phyloP scores from a whole-genome alignment of 2,113 vertebrate genomes.

The Chascanopsetta lugubris region DNA sequence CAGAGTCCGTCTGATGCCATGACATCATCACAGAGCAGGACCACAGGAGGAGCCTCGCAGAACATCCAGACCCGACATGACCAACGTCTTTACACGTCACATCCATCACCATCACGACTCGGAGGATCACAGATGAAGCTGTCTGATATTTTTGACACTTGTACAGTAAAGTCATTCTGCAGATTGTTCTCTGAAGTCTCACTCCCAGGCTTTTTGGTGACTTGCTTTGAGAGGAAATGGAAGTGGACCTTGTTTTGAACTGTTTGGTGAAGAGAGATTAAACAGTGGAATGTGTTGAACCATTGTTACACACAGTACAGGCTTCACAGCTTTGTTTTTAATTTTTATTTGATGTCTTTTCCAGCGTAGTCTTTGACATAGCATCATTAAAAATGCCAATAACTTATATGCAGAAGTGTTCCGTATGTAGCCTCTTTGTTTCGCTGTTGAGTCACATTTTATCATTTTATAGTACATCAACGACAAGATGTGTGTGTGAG shows the following conservation, averaged over 20 bases:
- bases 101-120: neutral
- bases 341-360: constrained; percentile 36
- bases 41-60: neutral
- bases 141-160: constrained; percentile 53
- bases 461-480: too few relatives aligned
- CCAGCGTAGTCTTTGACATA: constrained; percentile 61
- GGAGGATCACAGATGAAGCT: constrained; percentile 17
- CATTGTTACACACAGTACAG: constrained; percentile 55
- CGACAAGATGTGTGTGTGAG: too few relatives aligned
- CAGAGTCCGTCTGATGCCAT: too few relatives aligned
- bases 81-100: neutral
- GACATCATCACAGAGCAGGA: constrained; percentile 17
- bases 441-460: constrained; percentile 41
- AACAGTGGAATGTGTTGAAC: constrained; percentile 75
- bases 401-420: constrained; percentile 74
- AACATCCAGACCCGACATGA: constrained; percentile 8
- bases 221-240: constrained; percentile 38
- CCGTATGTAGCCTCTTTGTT: constrained; percentile 63
- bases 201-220: constrained; percentile 43
- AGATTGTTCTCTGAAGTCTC: constrained; percentile 52
- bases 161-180: constrained; percentile 50
- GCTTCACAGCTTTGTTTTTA: constrained; percentile 38
- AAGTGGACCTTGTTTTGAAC: constrained; percentile 24
- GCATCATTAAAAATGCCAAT: constrained; percentile 77
- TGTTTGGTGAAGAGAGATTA: constrained; percentile 41